phyloP scores from a whole-genome alignment of 1,140 invertebrate species.

The Danaus melanippus region DNA sequence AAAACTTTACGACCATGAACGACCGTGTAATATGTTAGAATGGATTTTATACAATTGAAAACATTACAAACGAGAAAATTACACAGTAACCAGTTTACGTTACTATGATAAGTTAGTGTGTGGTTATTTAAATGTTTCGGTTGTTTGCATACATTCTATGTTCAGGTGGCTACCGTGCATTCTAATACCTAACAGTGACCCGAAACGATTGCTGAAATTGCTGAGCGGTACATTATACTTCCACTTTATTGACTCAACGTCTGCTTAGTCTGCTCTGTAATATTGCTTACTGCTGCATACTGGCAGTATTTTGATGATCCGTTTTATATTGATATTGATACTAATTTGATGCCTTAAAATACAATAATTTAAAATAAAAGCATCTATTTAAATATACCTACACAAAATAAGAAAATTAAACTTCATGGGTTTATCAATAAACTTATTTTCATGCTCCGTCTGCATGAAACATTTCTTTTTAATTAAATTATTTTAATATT shows the following conservation, averaged over 20 bases:
- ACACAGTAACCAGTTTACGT: constrained; percentile 7
- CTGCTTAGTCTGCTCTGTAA: constrained; percentile 11
- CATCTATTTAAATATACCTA: too few relatives aligned
- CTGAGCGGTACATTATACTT: constrained; percentile 21
- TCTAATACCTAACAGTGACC: constrained; percentile 20
- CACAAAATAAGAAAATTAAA: too few relatives aligned
- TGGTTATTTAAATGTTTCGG: constrained; percentile 28
- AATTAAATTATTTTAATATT: too few relatives aligned
- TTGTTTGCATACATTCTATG: constrained; percentile 31
- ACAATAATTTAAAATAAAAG: too few relatives aligned
- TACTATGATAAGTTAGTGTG: constrained; percentile 13
- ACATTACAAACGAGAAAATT: constrained; percentile 12
- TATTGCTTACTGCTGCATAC: constrained; percentile 19
- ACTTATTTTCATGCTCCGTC: not conserved
- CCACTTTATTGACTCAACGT: constrained; percentile 23
- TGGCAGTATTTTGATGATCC: constrained; percentile 6
- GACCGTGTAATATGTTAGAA: too few relatives aligned
- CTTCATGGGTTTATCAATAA: not conserved
- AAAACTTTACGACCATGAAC: too few relatives aligned
- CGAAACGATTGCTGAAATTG: constrained; percentile 20
- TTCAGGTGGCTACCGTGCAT: constrained; percentile 23
- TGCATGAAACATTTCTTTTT: constrained; percentile 1
- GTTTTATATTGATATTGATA: constrained; percentile 1
- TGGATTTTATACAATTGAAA: not conserved
- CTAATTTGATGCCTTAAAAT: too few relatives aligned